phyloP scores from a whole-genome alignment of 1,140 invertebrate species.

The Chironomus striatipennis region DNA sequence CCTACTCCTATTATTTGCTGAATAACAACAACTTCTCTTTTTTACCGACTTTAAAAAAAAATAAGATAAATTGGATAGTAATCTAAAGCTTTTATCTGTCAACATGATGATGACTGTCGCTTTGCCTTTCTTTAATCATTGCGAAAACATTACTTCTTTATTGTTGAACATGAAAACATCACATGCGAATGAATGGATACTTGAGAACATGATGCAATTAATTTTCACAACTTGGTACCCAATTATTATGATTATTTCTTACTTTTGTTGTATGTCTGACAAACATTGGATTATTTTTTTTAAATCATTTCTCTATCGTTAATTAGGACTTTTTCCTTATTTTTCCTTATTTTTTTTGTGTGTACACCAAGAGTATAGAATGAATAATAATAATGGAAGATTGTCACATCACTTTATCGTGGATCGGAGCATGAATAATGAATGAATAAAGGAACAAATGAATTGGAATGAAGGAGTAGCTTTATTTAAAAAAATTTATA shows the following conservation, averaged over 20 bases:
- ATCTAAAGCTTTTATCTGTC: not conserved
- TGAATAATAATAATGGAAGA: slow-evolving; percentile 2
- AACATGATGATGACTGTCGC: not conserved
- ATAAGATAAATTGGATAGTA: not conserved
- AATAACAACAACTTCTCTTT: not conserved
- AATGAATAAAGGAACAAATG: slow-evolving; percentile 16
- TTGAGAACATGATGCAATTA: slow-evolving; percentile 4
- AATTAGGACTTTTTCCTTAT: slow-evolving; percentile 6
- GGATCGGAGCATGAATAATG: slow-evolving; percentile 18
- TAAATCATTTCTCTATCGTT: not conserved
- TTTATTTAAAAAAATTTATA: not conserved
- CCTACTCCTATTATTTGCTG: too few relatives aligned
- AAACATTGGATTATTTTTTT: not conserved
- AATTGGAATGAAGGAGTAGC: slow-evolving; percentile 18
- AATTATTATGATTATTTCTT: not conserved
- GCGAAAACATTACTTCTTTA: not conserved
- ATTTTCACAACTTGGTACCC: not conserved
- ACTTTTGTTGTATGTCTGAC: not conserved
- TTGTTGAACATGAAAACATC: too few relatives aligned
- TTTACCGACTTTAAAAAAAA: not conserved
- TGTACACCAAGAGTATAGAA: not conserved
- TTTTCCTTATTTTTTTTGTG: not conserved
- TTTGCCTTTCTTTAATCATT: slow-evolving; percentile 9
- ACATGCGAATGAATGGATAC: not conserved
- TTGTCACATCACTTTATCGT: slow-evolving; percentile 10